Base-by-base conservation (phyloP, 2,797 vertebrate species). In the Propithecus deckenii region DNA sequence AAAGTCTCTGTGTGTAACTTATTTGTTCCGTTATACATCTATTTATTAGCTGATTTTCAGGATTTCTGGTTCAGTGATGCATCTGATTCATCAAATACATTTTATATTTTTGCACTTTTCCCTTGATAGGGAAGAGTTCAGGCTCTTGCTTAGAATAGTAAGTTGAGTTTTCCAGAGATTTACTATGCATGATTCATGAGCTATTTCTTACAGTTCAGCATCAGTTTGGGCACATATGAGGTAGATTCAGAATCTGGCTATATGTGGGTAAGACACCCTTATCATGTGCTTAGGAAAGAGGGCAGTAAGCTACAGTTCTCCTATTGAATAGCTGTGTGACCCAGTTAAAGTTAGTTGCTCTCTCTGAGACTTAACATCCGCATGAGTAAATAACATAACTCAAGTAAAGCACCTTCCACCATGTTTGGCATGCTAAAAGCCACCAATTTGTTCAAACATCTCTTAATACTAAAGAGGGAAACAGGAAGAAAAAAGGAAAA, bases 81-180 rank as follows among this genome's bases (percentile, higher is more conserved):
- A 97, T 95, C 96, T 98, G 95, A 98, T 96, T 92, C 83, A 90
- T 94, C 71, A 98, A 86, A 89, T 95, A 97, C 96, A 93, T 80
- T 97, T 93, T 91, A 96, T 92, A 93, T 97, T 90, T 97, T 94
- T 97, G 23, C 80, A 57, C 59, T 61, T 96, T 95, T 38, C n/a
- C 92, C 81, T 55, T 65, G 10, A 57, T 25, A 87, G 32, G 41
- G 55, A 79, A 97, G 89, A 97, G 59, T 94, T 95, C 90, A 84
- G 38, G 84, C 61, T 95, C 79, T 93, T 94, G 92, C 50, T 95
- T 95, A 94, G 63, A 78, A 89, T 38, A 41, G 28, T 48, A 80
- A 96, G 86, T 94, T 93, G 75, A 78, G 90, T 94, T 98, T 98
- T 97, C 97, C 83, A 95, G 72, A 78, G 92, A 96, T 61, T 97